Base-by-base conservation (phyloP, 2,113 vertebrate genomes). In the Ammodramus savannarum region DNA sequence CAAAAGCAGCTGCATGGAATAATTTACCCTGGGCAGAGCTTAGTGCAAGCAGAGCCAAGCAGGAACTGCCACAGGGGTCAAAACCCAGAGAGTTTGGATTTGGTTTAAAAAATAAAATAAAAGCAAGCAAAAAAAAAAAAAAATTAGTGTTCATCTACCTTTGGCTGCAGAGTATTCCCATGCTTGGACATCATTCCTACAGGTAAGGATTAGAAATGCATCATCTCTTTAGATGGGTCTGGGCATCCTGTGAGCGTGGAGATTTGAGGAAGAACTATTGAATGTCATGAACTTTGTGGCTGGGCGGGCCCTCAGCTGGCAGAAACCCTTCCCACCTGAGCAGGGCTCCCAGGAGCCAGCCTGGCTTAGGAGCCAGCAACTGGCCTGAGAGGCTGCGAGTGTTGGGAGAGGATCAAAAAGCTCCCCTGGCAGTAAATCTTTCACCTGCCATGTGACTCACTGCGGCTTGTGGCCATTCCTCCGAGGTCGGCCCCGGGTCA, bases 401-500 rank as follows among this genome's bases (percentile, higher is more conserved):
- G 83, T 27, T 92, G 88, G 93, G 91, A 85, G 54, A 95, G 90
- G 96, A 97, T 97, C 97, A 97, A 97, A 97, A 96, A 95, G 93
- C 78, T 95, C 80, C 73, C 66, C 88, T 81, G 81, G 90, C 79
- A 95, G 95, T 97, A 97, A 97, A 97, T 97, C 96, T 97, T 96
- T 95, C 95, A 90, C 95, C 94, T 97, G 96, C 90, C 92, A 92
- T 95, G 87, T 96, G 94, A 90, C 91, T 97, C 74, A 94, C 78
- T 74, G 91, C 95, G 72, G 81, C 93, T 96, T 94, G 89, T 95
- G 95, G 91, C 96, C 90, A 88, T 97, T 97, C 95, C 92, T 96
- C 52, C 8, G 94, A 96, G 97, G 97, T 97, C 97, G 85, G 89
- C 87, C 85, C 90, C 9, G 10, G 97, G 97, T 97, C 97, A 97